Evolutionary conservation across 2,888 invertebrate species (phyloP).

Genomic region (Himalopsyche anomala): DNA sequence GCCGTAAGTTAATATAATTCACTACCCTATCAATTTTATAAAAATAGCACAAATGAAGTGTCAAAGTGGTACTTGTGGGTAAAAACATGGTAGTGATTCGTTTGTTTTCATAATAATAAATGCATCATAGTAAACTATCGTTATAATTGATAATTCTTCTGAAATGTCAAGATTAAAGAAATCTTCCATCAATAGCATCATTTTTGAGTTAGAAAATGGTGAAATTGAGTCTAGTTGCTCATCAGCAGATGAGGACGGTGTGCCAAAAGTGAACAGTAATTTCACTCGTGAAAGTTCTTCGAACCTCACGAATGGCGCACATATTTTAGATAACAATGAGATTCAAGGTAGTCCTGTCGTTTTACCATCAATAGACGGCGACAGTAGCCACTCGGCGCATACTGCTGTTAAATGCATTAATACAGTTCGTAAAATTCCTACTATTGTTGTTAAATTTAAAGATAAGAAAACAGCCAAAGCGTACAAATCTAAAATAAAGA

Average conservation of each 20-base stretch:
- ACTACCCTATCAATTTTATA: too few relatives aligned
- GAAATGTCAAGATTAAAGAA: constrained; percentile 74
- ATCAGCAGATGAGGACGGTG: constrained; percentile 47
- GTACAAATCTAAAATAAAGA: constrained; percentile 74
- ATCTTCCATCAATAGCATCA: constrained; percentile 73
- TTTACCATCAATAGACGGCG: constrained; percentile 51
- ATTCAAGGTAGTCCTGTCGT: constrained; percentile 47
- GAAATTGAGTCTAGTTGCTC: constrained; percentile 70
- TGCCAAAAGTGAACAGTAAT: constrained; percentile 25
- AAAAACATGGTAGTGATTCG: not conserved
- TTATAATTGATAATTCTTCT: not conserved
- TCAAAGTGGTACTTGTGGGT: constrained; percentile 7
- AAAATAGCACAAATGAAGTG: not conserved
- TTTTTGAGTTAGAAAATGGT: constrained; percentile 76
- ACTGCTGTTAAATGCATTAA: constrained; percentile 70
- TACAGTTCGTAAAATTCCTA: constrained; percentile 72
- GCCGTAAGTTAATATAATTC: too few relatives aligned
- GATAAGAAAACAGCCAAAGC: constrained; percentile 72
- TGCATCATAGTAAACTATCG: not conserved
- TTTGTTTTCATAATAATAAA: not conserved
- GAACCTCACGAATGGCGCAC: not conserved
- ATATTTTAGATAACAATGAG: constrained; percentile 25
- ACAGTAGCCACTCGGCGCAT: constrained; percentile 68
- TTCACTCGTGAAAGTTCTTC: not conserved
- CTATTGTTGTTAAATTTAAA: constrained; percentile 74